phyloP scores from a whole-genome alignment of 2,797 vertebrate species.

The Platyrinchus mystaceus region DNA sequence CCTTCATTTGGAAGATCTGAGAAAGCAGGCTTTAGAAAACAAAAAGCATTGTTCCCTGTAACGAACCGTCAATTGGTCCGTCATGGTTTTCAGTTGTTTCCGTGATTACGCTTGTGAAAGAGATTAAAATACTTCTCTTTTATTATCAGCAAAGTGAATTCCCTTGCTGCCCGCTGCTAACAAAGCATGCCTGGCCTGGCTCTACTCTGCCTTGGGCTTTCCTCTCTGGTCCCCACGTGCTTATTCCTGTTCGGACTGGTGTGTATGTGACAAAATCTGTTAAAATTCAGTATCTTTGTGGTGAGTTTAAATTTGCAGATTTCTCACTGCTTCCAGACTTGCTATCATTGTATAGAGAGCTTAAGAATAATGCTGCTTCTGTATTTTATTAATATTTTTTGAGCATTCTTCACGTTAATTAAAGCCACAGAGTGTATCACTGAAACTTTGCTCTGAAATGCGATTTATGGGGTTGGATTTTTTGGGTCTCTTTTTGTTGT shows the following conservation, averaged over 20 bases:
- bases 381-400: background rate
- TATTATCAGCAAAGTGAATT: slow-evolving; percentile 53
- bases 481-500: background rate
- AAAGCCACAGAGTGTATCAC: background rate
- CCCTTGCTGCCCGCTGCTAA: background rate
- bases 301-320: background rate
- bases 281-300: background rate
- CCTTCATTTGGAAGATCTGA: slow-evolving; percentile 35
- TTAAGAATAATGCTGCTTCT: background rate
- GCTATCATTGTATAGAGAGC: background rate
- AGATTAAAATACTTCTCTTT: slow-evolving; percentile 61
- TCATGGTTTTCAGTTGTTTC: slow-evolving; percentile 50
- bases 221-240: background rate
- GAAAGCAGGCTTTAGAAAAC: slow-evolving; percentile 25
- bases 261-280: background rate
- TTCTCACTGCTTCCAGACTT: background rate
- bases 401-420: background rate
- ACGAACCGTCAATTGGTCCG: slow-evolving; percentile 28
- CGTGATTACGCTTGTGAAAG: slow-evolving; percentile 42
- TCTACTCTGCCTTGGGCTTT: background rate
- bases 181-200: background rate
- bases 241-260: background rate
- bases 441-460: background rate
- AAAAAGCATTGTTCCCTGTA: slow-evolving; percentile 56
- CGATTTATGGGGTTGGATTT: background rate